Evolutionary conservation across 2,888 invertebrate species (phyloP).

Genomic region (Luffia ferchaultella): DNA sequence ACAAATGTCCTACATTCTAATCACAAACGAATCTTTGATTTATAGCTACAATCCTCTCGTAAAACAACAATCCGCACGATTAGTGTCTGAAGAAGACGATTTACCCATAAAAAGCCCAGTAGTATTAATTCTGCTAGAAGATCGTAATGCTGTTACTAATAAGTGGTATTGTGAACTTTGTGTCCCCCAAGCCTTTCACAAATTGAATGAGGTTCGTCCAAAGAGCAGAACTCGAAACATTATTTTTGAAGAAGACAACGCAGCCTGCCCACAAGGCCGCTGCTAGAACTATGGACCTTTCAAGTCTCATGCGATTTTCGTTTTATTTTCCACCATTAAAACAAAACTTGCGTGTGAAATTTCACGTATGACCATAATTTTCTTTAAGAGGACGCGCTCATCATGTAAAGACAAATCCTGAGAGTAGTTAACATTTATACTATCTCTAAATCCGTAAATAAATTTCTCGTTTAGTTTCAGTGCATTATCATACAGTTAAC

Average conservation of each 20-base stretch:
- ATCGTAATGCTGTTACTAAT: neutral
- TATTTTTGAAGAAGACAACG: neutral
- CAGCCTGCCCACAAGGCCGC: neutral
- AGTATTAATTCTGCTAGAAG: neutral
- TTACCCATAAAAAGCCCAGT: constrained; percentile 3
- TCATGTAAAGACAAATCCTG: too few relatives aligned
- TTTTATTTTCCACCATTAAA: neutral
- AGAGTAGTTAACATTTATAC: too few relatives aligned
- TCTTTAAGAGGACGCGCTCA: neutral
- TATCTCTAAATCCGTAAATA: too few relatives aligned
- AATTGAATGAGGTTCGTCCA: neutral
- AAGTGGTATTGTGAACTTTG: neutral
- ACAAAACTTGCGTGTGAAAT: neutral
- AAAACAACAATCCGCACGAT: constrained; percentile 5
- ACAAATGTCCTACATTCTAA: constrained; percentile 6
- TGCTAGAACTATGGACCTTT: neutral
- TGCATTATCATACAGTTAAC: too few relatives aligned
- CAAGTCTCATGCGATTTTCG: neutral
- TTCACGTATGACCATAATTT: neutral
- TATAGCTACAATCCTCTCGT: constrained; percentile 7
- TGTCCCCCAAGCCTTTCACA: neutral
- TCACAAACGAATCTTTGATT: constrained; percentile 6
- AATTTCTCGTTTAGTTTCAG: too few relatives aligned
- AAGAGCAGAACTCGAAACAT: neutral
- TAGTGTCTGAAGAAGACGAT: constrained; percentile 6